These are phyloP conservation scores for Drosophila tristis DNA, from an alignment of 1,140 invertebrate genomes.

Conservation along the genomic window DNA sequence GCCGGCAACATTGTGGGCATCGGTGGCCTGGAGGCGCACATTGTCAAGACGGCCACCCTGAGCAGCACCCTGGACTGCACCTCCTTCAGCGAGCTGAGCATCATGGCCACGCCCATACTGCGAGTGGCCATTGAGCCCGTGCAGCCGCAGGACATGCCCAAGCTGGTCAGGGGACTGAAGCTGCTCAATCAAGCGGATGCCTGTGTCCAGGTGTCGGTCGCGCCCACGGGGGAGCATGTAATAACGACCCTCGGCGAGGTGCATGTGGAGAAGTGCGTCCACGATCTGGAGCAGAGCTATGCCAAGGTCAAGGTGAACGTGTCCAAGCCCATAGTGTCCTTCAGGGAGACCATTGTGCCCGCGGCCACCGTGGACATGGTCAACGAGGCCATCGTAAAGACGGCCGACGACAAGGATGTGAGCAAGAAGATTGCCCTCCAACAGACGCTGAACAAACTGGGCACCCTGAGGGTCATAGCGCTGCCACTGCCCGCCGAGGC, in stretches of 20 bases:
- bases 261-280: slow-evolving; percentile 97
- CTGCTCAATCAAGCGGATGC: slow-evolving; percentile 90
- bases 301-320: slow-evolving; percentile 95
- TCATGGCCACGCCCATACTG: slow-evolving; percentile 94
- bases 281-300: slow-evolving; percentile 92
- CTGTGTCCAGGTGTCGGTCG: slow-evolving; percentile 94
- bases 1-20: slow-evolving; percentile 97
- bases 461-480: slow-evolving; percentile 90
- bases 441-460: slow-evolving; percentile 90
- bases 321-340: slow-evolving; percentile 98
- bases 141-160: slow-evolving; percentile 91
- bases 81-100: slow-evolving; percentile 93
- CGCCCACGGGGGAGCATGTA: slow-evolving; percentile 98
- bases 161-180: slow-evolving; percentile 89
- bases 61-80: slow-evolving; percentile 93
- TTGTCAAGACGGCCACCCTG: slow-evolving; percentile 96
- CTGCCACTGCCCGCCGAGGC: slow-evolving; percentile 91
- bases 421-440: slow-evolving; percentile 86
- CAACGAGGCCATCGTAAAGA: slow-evolving; percentile 92
- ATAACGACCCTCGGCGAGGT: slow-evolving; percentile 98
- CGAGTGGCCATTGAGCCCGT: slow-evolving; percentile 97
- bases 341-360: slow-evolving; percentile 95
- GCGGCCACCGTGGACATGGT: slow-evolving; percentile 94
- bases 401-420: slow-evolving; percentile 85
- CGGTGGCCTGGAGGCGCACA: slow-evolving; percentile 93